Percentiles rank a stretch among this genome's conserved stretches.
phyloP scores from a whole-genome alignment of 1,140 invertebrate species.

The Bombus turneri region DNA sequence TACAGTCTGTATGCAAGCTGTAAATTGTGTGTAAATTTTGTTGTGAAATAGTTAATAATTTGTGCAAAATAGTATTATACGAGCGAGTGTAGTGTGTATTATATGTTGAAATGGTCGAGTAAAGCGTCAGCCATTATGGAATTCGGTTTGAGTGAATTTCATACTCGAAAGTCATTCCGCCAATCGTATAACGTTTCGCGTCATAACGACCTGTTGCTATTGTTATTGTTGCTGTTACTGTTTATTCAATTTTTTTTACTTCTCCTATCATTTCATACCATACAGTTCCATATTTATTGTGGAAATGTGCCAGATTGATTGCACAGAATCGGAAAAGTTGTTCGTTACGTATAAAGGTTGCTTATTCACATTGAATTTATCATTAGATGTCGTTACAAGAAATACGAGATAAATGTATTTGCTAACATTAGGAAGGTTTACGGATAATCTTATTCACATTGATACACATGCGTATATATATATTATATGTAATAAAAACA shows the following conservation, averaged over 20 bases:
- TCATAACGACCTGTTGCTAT: conserved; percentile 50
- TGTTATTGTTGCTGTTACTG: conserved; percentile 10
- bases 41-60: conserved; percentile 5
- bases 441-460: conserved; percentile 31
- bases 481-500: not conserved
- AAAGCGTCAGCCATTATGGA: conserved; percentile 63
- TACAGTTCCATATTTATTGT: not conserved
- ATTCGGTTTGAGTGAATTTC: conserved; percentile 54
- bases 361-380: conserved; percentile 5
- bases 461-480: not conserved
- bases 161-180: conserved; percentile 46
- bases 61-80: conserved; percentile 5
- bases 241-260: not conserved
- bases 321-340: not conserved
- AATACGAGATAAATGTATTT: conserved; percentile 16
- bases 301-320: not conserved
- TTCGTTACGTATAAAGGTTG: not conserved
- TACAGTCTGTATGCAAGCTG: not conserved
- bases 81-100: conserved; percentile 16
- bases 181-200: conserved; percentile 46
- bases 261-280: not conserved
- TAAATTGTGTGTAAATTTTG: conserved; percentile 15
- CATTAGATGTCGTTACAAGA: conserved; percentile 8
- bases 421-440: conserved; percentile 5
- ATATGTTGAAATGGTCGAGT: conserved; percentile 31